A percentile compares a stretch with the other conserved stretches of the same genome.
These are phyloP conservation scores for Doryteuthis pealeii DNA, from an alignment of 1,140 invertebrate genomes.

Conservation along the genomic window DNA sequence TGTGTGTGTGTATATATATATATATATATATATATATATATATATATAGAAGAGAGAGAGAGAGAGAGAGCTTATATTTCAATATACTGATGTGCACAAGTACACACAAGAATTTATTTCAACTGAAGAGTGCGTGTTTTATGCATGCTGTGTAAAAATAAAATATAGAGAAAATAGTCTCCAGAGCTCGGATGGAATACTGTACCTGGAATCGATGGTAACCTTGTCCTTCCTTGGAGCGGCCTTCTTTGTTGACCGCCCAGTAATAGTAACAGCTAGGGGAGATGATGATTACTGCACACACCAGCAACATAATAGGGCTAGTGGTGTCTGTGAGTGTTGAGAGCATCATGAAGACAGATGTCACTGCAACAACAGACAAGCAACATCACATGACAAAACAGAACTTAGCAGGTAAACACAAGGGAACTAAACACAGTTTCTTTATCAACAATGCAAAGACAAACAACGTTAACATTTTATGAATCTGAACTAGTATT, in stretches of 20 bases:
- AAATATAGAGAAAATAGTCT: no score
- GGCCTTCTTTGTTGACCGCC: constrained; percentile 30
- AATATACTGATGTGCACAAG: no score
- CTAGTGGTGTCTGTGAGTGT: constrained; percentile 16
- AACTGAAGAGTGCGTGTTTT: no score
- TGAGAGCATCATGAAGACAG: constrained; percentile 3
- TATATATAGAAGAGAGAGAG: no score
- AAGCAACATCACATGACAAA: constrained; percentile 26
- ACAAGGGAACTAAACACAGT: neutral
- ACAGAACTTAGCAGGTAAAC: constrained; percentile 28
- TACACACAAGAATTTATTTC: no score
- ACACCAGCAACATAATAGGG: constrained; percentile 27
- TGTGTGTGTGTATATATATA: no score
- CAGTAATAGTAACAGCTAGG: constrained; percentile 36
- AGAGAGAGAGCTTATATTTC: no score
- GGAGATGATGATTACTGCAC: constrained; percentile 28
- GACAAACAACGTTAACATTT: no score
- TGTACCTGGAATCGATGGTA: constrained; percentile 17
- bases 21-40: no score
- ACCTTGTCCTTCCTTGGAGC: constrained; percentile 25
- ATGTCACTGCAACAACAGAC: constrained; percentile 18
- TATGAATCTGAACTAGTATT: no score
- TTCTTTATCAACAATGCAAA: no score
- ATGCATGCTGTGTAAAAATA: no score
- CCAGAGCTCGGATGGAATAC: neutral